phyloP scores from a whole-genome alignment of 2,113 vertebrate genomes.

The Tychaedon coryphoeus region DNA sequence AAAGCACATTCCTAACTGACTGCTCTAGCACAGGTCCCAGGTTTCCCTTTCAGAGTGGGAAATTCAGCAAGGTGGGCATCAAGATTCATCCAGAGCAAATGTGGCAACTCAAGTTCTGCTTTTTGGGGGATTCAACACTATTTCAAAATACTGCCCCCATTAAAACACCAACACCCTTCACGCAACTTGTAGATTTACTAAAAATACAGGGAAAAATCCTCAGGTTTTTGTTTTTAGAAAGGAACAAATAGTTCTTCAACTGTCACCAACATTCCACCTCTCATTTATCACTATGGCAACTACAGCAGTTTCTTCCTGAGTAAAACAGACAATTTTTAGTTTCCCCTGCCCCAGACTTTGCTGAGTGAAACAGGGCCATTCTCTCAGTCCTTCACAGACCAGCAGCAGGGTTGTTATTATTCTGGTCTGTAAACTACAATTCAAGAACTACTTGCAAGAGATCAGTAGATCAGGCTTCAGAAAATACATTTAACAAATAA shows the following conservation, averaged over 20 bases:
- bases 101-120: neutral
- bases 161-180: neutral
- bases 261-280: constrained; percentile 19
- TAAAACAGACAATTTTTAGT: neutral
- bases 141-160: neutral
- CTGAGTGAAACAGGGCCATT: neutral
- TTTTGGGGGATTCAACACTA: neutral
- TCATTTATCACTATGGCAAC: constrained; percentile 48
- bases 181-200: neutral
- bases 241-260: constrained; percentile 32
- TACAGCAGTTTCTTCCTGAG: neutral
- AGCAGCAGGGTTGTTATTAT: neutral
- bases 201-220: neutral
- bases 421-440: neutral
- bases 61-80: neutral
- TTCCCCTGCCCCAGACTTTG: neutral
- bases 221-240: constrained; percentile 19
- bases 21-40: neutral
- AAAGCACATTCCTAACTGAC: neutral
- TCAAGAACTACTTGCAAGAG: neutral
- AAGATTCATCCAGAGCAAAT: neutral
- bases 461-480: neutral
- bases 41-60: neutral
- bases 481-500: neutral
- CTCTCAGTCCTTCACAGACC: neutral